Conservation (phyloP, 2,797 vertebrate species). For the Alauda arvensis region DNA sequence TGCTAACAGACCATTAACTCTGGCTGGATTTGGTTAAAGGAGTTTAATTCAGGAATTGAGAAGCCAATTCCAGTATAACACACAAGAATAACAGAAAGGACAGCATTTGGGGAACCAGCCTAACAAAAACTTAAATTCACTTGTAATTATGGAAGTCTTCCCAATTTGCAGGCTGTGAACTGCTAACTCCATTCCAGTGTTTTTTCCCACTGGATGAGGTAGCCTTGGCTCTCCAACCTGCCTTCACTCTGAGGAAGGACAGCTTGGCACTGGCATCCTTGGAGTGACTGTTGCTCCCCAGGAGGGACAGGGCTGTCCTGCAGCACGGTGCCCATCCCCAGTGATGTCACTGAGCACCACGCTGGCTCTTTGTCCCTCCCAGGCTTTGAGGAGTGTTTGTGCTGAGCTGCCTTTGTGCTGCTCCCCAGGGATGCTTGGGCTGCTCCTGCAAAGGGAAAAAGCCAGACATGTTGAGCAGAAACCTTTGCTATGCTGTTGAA, state of each 20-base stretch:
- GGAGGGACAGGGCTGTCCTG: background rate
- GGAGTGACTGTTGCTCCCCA: background rate
- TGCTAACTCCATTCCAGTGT: fast-evolving
- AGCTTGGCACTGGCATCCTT: background rate
- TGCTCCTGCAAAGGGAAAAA: background rate
- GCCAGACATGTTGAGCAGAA: background rate
- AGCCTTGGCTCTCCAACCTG: background rate
- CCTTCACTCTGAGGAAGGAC: background rate
- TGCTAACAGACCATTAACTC: constrained; percentile 6
- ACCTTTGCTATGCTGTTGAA: background rate
- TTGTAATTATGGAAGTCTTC: background rate
- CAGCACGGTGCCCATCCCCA: background rate
- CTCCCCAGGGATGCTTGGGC: background rate
- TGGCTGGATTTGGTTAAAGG: background rate
- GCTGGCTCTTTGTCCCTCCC: background rate
- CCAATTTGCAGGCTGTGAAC: background rate
- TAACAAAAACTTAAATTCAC: background rate
- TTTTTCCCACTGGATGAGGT: background rate
- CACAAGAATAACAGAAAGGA: background rate
- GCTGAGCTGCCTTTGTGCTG: background rate
- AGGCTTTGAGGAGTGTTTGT: background rate
- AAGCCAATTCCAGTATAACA: background rate
- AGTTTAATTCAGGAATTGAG: background rate
- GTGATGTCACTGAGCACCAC: background rate
- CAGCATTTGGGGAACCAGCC: background rate